A percentile compares a stretch with the other conserved stretches of the same genome.
phyloP scores from a whole-genome alignment of 2,888 invertebrate genomes.

The Drosophila kambysellisi region DNA sequence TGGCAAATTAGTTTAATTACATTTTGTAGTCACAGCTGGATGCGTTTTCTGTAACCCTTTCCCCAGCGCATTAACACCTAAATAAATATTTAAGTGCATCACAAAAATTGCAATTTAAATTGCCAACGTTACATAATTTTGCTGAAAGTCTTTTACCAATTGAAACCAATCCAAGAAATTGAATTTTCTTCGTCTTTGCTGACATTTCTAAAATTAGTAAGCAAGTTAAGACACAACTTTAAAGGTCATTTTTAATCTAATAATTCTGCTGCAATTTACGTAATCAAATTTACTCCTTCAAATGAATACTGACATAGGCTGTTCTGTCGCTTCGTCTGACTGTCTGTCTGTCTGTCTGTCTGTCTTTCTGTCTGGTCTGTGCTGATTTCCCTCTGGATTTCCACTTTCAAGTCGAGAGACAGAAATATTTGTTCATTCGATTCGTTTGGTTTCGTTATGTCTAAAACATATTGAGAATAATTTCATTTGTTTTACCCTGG shows the following conservation, averaged over 20 bases:
- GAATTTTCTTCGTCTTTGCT: neutral
- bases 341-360: neutral
- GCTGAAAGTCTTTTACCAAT: neutral
- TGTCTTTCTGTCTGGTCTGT: neutral
- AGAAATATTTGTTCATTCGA: constrained; percentile 15
- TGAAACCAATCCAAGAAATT: neutral
- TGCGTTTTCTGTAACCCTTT: constrained; percentile 26
- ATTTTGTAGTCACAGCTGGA: constrained; percentile 26
- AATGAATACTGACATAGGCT: constrained; percentile 31
- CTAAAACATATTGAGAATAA: constrained; percentile 52
- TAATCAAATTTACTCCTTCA: constrained; percentile 13
- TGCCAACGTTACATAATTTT: neutral
- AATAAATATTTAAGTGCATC: constrained; percentile 36
- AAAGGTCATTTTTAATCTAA: neutral
- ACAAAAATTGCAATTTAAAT: constrained; percentile 1
- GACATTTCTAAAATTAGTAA: neutral
- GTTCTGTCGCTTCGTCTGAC: neutral
- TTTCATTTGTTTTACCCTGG: constrained; percentile 36
- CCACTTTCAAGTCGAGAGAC: constrained; percentile 35
- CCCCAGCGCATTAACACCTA: constrained; percentile 23
- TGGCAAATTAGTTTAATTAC: constrained; percentile 72
- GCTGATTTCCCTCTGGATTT: constrained; percentile 57
- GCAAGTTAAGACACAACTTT: neutral
- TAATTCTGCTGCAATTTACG: constrained; percentile 2
- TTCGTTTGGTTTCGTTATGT: constrained; percentile 27